phyloP scores from a whole-genome alignment of 2,113 vertebrate genomes.

The Peromyscus californicus region DNA sequence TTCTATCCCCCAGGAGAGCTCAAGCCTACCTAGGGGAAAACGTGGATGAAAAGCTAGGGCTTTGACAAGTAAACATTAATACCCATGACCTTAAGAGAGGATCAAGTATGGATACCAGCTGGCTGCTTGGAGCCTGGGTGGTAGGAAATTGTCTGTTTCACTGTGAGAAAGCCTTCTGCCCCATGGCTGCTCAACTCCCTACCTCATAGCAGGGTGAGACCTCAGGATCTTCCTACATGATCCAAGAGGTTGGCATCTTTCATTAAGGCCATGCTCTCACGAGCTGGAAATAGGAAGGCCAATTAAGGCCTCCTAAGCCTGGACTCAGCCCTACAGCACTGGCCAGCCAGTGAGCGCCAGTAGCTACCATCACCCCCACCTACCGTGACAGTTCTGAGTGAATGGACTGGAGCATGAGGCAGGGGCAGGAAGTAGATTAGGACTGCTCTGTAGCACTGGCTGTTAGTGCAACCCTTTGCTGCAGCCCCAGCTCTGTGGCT shows the following conservation, averaged over 20 bases:
- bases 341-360: background rate
- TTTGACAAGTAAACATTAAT: background rate
- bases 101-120: background rate
- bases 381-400: background rate
- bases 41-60: background rate
- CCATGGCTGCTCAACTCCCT: background rate
- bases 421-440: background rate
- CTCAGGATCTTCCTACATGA: background rate
- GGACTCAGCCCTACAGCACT: background rate
- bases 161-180: conserved; percentile 20
- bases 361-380: background rate
- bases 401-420: background rate
- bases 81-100: background rate
- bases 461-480: background rate
- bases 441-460: background rate
- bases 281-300: background rate
- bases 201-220: background rate
- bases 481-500: background rate
- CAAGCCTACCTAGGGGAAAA: background rate
- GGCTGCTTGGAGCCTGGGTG: background rate
- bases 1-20: background rate
- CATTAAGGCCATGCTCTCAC: background rate
- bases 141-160: background rate
- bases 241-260: background rate
- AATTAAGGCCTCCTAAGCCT: background rate